Evolutionary conservation across 2,797 vertebrate genomes (phyloP).

Genomic region (Phoebastria nigripes): DNA sequence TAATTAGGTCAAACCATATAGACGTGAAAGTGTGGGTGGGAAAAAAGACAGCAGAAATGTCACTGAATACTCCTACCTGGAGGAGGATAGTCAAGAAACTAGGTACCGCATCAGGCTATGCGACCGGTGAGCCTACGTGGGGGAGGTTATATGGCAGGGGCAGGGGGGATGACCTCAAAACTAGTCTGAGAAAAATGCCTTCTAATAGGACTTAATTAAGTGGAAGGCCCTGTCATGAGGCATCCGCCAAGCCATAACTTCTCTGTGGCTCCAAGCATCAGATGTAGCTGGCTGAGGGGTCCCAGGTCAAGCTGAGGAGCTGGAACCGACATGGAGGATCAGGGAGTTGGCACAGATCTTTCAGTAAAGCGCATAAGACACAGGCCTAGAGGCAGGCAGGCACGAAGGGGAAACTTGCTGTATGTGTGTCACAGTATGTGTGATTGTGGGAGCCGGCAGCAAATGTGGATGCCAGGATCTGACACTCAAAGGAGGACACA

Average conservation of each 20-base stretch:
- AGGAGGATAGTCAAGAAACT: background rate
- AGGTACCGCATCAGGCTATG: background rate
- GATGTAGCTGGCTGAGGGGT: background rate
- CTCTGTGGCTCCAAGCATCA: background rate
- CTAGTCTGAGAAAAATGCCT: background rate
- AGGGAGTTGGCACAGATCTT: background rate
- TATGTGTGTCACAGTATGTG: accelerated
- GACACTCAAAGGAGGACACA: background rate
- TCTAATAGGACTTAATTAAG: background rate
- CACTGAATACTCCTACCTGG: background rate
- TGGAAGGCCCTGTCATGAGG: background rate
- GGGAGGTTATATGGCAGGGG: background rate
- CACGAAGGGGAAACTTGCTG: background rate
- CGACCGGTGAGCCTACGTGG: background rate
- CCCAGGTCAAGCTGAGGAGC: background rate
- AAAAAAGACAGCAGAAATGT: background rate
- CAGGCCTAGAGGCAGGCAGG: background rate
- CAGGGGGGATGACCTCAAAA: background rate
- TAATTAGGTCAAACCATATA: background rate
- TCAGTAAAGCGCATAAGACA: background rate
- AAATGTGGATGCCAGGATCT: background rate
- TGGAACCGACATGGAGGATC: background rate
- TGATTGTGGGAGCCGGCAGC: background rate
- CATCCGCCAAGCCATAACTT: background rate
- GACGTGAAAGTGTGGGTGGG: background rate